These are phyloP conservation scores for Aleiodes alternator DNA, from an alignment of 2,888 invertebrate species.

Conservation along the genomic window DNA sequence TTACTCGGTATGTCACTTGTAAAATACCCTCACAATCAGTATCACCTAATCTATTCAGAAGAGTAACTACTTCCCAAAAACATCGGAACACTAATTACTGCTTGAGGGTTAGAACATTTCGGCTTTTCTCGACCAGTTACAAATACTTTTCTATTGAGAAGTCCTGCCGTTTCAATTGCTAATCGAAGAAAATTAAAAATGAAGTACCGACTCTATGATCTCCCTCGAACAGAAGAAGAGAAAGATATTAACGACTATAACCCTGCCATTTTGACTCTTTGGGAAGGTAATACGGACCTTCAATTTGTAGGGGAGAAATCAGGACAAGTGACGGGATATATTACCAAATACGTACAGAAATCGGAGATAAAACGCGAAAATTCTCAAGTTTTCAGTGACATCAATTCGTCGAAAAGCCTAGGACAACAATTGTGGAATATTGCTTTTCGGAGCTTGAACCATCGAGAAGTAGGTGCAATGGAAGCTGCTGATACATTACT, in stretches of 20 bases:
- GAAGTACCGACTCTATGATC: not conserved
- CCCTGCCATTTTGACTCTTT: slow-evolving; percentile 38
- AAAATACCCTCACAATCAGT: no score
- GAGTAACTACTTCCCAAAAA: no score
- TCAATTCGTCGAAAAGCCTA: slow-evolving; percentile 63
- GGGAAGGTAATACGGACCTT: slow-evolving; percentile 42
- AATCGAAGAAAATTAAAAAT: no score
- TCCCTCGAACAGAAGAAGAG: slow-evolving; percentile 30
- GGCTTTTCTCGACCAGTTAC: no score
- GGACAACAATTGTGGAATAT: slow-evolving; percentile 61
- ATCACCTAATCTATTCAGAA: no score
- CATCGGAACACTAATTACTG: no score
- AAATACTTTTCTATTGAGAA: no score
- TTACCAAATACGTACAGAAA: slow-evolving; percentile 61
- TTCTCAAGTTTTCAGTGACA: slow-evolving; percentile 48
- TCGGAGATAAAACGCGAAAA: slow-evolving; percentile 23
- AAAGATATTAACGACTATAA: slow-evolving; percentile 42
- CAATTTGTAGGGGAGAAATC: slow-evolving; percentile 59
- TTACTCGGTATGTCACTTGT: no score
- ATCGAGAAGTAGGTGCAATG: slow-evolving; percentile 67
- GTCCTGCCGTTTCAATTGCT: no score
- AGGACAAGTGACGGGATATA: slow-evolving; percentile 58
- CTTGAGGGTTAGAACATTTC: no score
- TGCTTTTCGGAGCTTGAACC: slow-evolving; percentile 59
- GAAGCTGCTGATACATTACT: slow-evolving; percentile 66